Evolutionary conservation across 2,113 vertebrate species (phyloP), one percentile per base, ranked within the genome.

Genomic region (Ptilonorhynchus violaceus): DNA sequence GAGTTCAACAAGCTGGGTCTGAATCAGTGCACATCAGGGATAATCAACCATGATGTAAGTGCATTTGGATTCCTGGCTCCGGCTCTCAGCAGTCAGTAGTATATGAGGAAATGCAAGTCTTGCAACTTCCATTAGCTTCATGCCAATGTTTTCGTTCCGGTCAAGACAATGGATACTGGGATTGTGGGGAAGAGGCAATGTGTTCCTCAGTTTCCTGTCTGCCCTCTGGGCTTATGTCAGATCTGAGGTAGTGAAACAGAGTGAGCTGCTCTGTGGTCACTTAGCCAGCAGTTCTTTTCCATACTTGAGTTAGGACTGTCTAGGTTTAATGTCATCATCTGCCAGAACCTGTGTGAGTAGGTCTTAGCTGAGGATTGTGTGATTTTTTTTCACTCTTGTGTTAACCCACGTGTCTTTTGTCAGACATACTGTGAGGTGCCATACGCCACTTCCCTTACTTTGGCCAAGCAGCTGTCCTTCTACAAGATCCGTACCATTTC

Each of bases 1-100:
- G 99, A 99, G 68, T 98, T 98, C 96, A 99, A 99, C 97, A 99
- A 99, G 90, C 98, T 99, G 87, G 99, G 99, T 77, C 98, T 99
- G 85, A 99, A 99, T 97, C 99, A 99, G 95, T 99, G 98, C 84
- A 98, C 99, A 85, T 99, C 98, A n/a, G 99, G 99, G 70, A 98
- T 99, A 86, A 99, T 99, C 97, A 99, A 99, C 97, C 99, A 99
- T 79, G 98, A 98, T 5, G 98, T 98, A 85, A 98, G 98, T 96
- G 46, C 11, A 2, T 75, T 62, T 72, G 63, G 37, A 62, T 49
- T 25, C 44, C n/a, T 77, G 72, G 30, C 69, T 85, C 42, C 75
- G 74, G 58, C n/a, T 85, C 53, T 47, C 49, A 85, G 88, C 41
- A 46, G 6, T 59, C 52, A 24, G 25, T 76, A 73, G 27, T 39